Evolutionary conservation across 1,140 invertebrate genomes (phyloP), one percentile per base, ranked within the genome.

Genomic region (Venustaconcha ellipsiformis): DNA sequence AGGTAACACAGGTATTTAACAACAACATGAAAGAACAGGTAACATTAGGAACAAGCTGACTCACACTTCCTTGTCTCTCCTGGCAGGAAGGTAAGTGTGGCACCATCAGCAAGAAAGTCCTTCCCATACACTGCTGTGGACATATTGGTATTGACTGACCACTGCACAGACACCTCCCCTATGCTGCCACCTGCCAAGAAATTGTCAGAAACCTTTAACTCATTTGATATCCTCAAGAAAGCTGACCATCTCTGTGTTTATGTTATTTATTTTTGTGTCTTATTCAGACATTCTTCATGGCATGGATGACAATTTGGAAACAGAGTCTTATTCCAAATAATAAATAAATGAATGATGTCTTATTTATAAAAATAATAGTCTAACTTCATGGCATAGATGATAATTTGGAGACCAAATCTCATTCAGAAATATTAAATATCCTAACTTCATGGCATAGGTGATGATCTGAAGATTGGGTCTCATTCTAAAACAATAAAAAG

Each of bases 41-140:
- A 6, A 2, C 37, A 37, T 37, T 37, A 37, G 37, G 37, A n/a
- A 30, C 13, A 23, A 55, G 20, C 26, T n/a, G 55, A 76, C 80
- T 78, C 70, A 88, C 88, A 77, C 80, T 80, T 84, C 57, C 83
- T 78, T 30, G 76, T 84, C 58, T 85, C 81, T 67, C 87, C 88
- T 37, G 82, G 72, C 4, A 6, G 23, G 77, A 89, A 89, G 56
- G 73, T 81, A 14, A 89, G 77, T 23, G 85, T 89, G 20, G 88
- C 88, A 2, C 88, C 88, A 82, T 88, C 87, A 37, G 88, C 88
- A 23, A 79, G 78, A 69, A 78, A 89, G 71, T 89, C 87, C 14
- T 72, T 66, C 56, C 80, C 81, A 67, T 85, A 84, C 2, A 72
- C 78, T 20, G 88, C 86, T 20, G 82, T 86, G 57, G 80, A 83